Percentiles rank a stretch among this genome's conserved stretches.
Evolutionary conservation across 2,113 vertebrate species (phyloP).

Genomic region (Todiramphus saurophagus): DNA sequence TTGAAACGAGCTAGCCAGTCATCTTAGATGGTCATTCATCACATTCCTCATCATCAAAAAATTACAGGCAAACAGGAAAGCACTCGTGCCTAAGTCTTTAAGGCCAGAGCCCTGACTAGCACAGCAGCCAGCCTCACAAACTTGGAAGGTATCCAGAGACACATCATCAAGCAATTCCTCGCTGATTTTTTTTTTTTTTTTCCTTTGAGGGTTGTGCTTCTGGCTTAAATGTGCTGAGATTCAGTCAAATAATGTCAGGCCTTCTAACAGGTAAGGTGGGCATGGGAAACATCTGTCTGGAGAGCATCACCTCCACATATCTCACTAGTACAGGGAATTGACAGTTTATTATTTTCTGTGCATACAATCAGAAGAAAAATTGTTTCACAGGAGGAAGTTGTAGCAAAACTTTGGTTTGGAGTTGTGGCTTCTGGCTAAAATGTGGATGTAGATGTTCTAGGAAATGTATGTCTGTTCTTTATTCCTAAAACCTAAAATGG

Average conservation of each 20-base stretch:
- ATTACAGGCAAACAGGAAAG: not conserved
- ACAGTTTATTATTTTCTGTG: not conserved
- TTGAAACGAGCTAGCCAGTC: not conserved
- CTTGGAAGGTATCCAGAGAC: not conserved
- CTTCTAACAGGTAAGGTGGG: not conserved
- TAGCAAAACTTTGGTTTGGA: not conserved
- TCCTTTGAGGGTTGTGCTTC: not conserved
- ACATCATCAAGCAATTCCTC: not conserved
- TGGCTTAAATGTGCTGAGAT: not conserved
- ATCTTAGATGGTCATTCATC: not conserved
- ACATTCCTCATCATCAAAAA: not conserved
- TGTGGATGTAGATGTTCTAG: not conserved
- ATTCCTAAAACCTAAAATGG: not conserved
- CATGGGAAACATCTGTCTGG: not conserved
- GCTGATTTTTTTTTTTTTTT: not conserved
- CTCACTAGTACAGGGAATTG: not conserved
- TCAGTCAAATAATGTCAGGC: not conserved
- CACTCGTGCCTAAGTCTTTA: not conserved
- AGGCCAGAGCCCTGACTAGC: not conserved
- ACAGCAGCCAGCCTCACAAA: not conserved
- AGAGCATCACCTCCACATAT: not conserved
- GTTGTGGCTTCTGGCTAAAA: not conserved
- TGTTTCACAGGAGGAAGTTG: not conserved
- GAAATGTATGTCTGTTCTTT: not conserved
- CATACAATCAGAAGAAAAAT: not conserved